Evolutionary conservation across 2,888 invertebrate species (phyloP).

Genomic region (Pandemis corylana): DNA sequence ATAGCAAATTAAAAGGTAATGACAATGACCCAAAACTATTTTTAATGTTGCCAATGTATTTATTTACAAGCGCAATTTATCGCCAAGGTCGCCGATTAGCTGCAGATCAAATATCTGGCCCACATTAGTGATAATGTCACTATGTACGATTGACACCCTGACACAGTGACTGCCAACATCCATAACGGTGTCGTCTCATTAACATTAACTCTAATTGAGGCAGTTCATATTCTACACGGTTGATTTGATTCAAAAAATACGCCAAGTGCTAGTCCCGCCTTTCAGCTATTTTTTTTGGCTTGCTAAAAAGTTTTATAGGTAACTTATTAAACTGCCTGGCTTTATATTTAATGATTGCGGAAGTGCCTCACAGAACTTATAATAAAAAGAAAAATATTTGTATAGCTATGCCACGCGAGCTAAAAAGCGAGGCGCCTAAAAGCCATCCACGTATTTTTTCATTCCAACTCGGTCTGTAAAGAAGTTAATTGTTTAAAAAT

Average conservation of each 20-base stretch:
- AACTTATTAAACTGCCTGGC: no score
- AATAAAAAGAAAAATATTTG: no score
- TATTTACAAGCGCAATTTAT: conserved; percentile 17
- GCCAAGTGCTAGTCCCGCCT: background rate
- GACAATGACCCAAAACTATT: conserved; percentile 8
- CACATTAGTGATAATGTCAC: conserved; percentile 12
- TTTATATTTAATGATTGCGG: no score
- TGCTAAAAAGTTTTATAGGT: no score
- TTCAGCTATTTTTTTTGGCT: background rate
- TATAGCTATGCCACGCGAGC: no score
- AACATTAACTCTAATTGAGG: conserved; percentile 11
- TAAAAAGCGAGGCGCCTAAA: no score
- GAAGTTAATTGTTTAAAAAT: no score
- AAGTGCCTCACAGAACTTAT: no score
- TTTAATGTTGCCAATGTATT: conserved; percentile 7
- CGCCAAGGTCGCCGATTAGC: conserved; percentile 18
- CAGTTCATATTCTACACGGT: conserved; percentile 5
- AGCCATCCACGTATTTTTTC: no score
- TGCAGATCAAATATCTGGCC: conserved; percentile 19
- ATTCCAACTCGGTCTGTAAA: no score
- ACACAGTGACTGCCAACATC: conserved; percentile 9
- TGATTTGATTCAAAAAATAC: background rate
- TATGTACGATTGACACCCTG: conserved; percentile 14
- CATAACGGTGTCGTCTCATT: conserved; percentile 19
- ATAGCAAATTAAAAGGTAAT: background rate